These are phyloP conservation scores for Drosophila melanosoma DNA, from an alignment of 2,888 invertebrate species.

Conservation along the genomic window DNA sequence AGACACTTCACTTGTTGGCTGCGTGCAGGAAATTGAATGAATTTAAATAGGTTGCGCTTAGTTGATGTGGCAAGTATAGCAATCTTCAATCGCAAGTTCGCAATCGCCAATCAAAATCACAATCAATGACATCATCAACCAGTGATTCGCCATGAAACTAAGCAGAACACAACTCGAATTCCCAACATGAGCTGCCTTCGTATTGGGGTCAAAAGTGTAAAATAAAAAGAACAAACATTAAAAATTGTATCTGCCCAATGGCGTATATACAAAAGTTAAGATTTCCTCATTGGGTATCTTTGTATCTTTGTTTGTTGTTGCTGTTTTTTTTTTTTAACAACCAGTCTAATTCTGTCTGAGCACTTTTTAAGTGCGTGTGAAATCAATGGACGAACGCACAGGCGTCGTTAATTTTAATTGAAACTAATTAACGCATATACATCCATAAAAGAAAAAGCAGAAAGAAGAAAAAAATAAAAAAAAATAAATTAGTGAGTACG, in stretches of 20 bases:
- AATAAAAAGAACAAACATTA: constrained; percentile 59
- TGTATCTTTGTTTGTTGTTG: constrained; percentile 9
- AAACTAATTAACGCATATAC: constrained; percentile 74
- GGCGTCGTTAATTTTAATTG: constrained; percentile 79
- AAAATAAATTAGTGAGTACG: constrained; percentile 24
- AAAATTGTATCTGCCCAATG: constrained; percentile 44
- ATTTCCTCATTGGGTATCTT: constrained; percentile 51
- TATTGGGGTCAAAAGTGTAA: constrained; percentile 77
- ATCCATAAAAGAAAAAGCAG: constrained; percentile 33
- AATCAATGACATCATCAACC: constrained; percentile 58
- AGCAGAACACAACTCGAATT: constrained; percentile 43
- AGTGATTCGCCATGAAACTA: constrained; percentile 30
- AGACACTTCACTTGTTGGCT: not conserved
- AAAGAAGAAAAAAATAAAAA: constrained; percentile 16
- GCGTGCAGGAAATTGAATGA: constrained; percentile 45
- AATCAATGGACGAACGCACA: constrained; percentile 63
- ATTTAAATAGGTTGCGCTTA: constrained; percentile 32
- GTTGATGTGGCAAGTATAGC: constrained; percentile 25
- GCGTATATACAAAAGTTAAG: constrained; percentile 52
- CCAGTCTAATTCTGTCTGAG: constrained; percentile 24
- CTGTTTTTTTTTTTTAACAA: constrained; percentile 27
- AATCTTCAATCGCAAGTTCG: constrained; percentile 24
- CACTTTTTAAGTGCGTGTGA: constrained; percentile 70
- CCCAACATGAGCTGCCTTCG: constrained; percentile 45
- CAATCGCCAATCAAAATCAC: constrained; percentile 42